Conservation (phyloP, 2,113 vertebrate species). For the Gambusia holbrooki region DNA sequence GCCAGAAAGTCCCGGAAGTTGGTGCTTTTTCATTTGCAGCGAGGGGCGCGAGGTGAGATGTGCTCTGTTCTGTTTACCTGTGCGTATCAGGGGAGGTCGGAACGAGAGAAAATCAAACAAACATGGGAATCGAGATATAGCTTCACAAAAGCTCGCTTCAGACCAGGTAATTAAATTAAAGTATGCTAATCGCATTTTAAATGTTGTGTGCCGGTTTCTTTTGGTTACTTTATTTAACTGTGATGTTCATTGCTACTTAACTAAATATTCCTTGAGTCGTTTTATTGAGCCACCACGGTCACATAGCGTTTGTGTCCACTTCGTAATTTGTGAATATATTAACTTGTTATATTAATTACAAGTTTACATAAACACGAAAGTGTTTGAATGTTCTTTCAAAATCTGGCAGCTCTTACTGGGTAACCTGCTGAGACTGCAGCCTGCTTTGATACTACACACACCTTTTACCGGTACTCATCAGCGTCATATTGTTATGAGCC, state of each 20-base stretch:
- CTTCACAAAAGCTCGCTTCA: background rate
- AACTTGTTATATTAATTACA: too few relatives aligned
- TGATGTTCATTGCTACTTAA: too few relatives aligned
- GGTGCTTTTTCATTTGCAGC: background rate
- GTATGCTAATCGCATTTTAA: too few relatives aligned
- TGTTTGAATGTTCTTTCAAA: background rate
- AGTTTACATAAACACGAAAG: too few relatives aligned
- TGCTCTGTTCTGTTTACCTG: slow-evolving; percentile 27
- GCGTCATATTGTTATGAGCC: too few relatives aligned
- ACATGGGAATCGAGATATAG: background rate
- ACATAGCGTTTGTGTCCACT: too few relatives aligned
- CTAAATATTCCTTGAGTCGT: too few relatives aligned
- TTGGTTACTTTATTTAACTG: too few relatives aligned
- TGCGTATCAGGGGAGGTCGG: slow-evolving; percentile 19
- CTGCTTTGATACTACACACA: background rate
- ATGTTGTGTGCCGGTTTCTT: background rate
- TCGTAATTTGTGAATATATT: too few relatives aligned
- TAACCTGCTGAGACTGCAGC: slow-evolving; percentile 9
- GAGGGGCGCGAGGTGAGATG: background rate
- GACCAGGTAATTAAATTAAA: background rate
- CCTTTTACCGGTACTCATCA: too few relatives aligned
- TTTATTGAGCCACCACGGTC: too few relatives aligned
- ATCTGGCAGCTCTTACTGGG: background rate
- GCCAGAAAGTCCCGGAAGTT: slow-evolving; percentile 67
- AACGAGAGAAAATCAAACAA: too few relatives aligned